Base-by-base conservation (phyloP, 2,113 vertebrate genomes). In the Mola mola region DNA sequence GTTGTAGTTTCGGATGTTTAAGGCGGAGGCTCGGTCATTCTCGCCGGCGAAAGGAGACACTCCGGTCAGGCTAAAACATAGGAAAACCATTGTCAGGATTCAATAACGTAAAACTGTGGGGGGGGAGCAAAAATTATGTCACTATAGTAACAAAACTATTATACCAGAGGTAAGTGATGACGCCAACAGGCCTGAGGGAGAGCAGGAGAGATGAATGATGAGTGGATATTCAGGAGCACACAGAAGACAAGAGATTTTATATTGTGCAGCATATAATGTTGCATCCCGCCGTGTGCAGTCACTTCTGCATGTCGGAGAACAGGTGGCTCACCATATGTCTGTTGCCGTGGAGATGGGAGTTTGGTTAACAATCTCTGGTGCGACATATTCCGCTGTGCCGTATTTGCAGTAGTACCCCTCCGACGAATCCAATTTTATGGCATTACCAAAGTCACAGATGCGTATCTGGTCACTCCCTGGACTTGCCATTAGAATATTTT, bases 291-390 rank as follows among this genome's bases (percentile, higher is more conserved):
- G 60, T 13, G 43, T 37, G 47, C 9, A 20, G 22, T 57, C 37
- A 47, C 21, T 26, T 47, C 44, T 61, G 8, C 28, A 11, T 5
- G 33, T 57, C 16, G 10, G 20, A 16, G 34, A 79, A 46, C 62
- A 75, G 65, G 60, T 71, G 66, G 68, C 83, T 80, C 81, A 98
- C 97, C 97, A 98, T 87, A 98, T 92, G 61, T 98, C 97, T 0
- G 97, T 96, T 87, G 95, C 95, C 1, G 87, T 88, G 69, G 95
- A 95, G 72, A 99, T 86, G 0, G 97, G 96, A 28, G 91, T 95
- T 91, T 99, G 97, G 88, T 95, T 96, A 69, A 98, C 92, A 7
- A 99, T 96, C 91, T 98, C 97, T 0, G 97, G 97, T 0, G 95
- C 93, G 8, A 97, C 91, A 0, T 95, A 99, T 87, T 99, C 97